Evolutionary conservation across 2,888 invertebrate species (phyloP).

Genomic region (Laothoe populi): DNA sequence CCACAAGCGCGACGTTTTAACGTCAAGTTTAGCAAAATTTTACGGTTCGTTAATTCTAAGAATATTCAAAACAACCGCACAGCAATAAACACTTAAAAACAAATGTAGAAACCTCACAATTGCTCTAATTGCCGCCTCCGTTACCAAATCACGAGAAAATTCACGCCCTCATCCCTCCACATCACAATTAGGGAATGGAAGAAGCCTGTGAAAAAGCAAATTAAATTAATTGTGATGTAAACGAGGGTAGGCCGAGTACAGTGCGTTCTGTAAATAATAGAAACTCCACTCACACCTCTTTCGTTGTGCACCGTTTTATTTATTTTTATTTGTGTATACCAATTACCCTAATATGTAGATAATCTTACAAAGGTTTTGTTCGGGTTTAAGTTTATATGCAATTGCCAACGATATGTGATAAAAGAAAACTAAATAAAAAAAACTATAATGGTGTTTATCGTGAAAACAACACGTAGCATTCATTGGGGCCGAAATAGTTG

Average conservation of each 20-base stretch:
- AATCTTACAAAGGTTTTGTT: background rate
- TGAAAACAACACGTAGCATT: constrained; percentile 58
- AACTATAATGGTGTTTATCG: constrained; percentile 64
- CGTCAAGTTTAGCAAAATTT: constrained; percentile 44
- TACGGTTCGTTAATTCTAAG: constrained; percentile 56
- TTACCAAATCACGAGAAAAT: constrained; percentile 82
- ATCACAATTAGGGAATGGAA: constrained; percentile 77
- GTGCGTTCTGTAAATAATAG: constrained; percentile 73
- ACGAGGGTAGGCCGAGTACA: constrained; percentile 73
- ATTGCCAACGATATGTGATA: constrained; percentile 1
- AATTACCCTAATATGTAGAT: background rate
- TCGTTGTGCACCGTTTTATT: constrained; percentile 53
- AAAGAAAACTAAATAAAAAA: constrained; percentile 62
- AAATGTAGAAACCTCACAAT: constrained; percentile 78
- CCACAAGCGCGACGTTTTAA: constrained; percentile 39
- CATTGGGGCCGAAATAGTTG: constrained; percentile 59
- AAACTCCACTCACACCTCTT: constrained; percentile 69
- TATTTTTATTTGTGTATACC: constrained; percentile 9
- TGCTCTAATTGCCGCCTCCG: constrained; percentile 78
- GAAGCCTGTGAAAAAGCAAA: constrained; percentile 83
- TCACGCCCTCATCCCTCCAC: constrained; percentile 76
- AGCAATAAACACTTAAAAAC: constrained; percentile 77
- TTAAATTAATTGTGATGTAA: constrained; percentile 83
- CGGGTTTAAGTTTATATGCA: background rate
- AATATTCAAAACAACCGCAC: constrained; percentile 62